Conservation (phyloP, 23 tunicate genomes). For the Diplosoma virens region DNA sequence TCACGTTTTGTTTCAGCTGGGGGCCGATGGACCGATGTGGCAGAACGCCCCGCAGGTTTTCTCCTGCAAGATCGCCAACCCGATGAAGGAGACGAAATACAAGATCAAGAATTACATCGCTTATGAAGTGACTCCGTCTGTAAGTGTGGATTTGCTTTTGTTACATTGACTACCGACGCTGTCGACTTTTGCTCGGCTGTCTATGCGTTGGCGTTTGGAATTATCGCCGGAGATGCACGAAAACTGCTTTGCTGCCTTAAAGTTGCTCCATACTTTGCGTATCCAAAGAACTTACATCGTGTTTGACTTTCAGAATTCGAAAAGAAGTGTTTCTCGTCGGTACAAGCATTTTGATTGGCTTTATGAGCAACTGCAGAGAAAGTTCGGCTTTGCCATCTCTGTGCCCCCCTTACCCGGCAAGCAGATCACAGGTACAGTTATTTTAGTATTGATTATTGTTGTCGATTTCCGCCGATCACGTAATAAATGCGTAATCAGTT, state of each 20-base stretch:
- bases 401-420: slow-evolving; percentile 92
- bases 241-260: no score
- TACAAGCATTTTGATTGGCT: slow-evolving; percentile 99
- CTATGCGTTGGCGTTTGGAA: no score
- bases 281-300: no score
- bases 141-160: slow-evolving; percentile 18
- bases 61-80: slow-evolving; percentile 68
- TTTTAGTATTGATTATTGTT: not conserved
- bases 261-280: no score
- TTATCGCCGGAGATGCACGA: no score
- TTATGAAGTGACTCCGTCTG: slow-evolving; percentile 79
- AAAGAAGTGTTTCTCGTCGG: slow-evolving; percentile 45
- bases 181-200: no score
- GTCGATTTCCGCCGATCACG: no score
- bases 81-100: slow-evolving; percentile 80
- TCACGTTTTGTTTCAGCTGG: slow-evolving; percentile 8
- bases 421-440: slow-evolving; percentile 66
- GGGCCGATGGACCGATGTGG: slow-evolving; percentile 81
- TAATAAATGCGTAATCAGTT: no score
- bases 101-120: slow-evolving; percentile 88
- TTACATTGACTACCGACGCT: no score
- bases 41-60: slow-evolving; percentile 50
- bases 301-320: not conserved
- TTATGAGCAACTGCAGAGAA: slow-evolving; percentile 76
- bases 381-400: slow-evolving; percentile 59